Evolutionary conservation across 2,797 vertebrate genomes (phyloP).

Genomic region (Gila robusta): DNA sequence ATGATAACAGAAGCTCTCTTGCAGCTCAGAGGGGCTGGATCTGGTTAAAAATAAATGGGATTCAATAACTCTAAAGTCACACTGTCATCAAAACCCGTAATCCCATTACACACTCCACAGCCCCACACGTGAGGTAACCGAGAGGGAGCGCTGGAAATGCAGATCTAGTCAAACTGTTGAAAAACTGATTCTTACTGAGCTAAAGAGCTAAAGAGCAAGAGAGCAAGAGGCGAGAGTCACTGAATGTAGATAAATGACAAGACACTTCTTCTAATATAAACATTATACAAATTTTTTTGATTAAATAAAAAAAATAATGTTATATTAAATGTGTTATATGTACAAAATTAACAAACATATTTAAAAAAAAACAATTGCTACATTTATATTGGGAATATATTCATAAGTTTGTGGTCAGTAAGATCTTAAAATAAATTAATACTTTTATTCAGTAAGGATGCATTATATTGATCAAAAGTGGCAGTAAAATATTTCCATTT

Average conservation of each 20-base stretch:
- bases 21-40: constrained; percentile 44
- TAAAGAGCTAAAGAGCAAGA: too few relatives aligned
- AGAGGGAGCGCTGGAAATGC: not conserved
- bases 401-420: not conserved
- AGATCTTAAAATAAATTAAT: not conserved
- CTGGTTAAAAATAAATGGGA: constrained; percentile 67
- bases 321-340: not conserved
- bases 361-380: not conserved
- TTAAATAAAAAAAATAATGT: too few relatives aligned
- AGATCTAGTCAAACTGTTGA: constrained; percentile 18
- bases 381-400: not conserved
- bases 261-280: not conserved
- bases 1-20: constrained; percentile 14
- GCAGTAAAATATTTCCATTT: not conserved
- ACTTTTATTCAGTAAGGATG: not conserved
- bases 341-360: not conserved
- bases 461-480: not conserved
- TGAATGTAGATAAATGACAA: not conserved
- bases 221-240: not conserved
- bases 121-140: constrained; percentile 6
- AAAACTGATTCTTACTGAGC: constrained; percentile 2
- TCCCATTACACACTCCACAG: constrained; percentile 56
- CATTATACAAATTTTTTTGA: not conserved
- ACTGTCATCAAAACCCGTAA: constrained; percentile 58
- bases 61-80: constrained; percentile 59